Percentiles rank a stretch among this genome's conserved stretches.
Conservation (phyloP, 2,888 invertebrate species). For the Eupithecia vulgata region DNA sequence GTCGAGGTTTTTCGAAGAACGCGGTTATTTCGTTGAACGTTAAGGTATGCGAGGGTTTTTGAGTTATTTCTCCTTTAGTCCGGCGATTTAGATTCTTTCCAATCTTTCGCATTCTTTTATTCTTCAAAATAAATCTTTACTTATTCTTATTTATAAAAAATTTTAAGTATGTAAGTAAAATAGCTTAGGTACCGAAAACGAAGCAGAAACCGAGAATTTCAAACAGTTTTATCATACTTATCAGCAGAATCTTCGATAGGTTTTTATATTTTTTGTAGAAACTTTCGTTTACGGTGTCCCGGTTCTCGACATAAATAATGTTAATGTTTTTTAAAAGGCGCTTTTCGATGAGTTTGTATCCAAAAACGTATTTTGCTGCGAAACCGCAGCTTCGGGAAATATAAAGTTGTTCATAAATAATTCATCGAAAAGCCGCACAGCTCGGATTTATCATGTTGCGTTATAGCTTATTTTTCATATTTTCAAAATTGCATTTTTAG, state of each 20-base stretch:
- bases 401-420: constrained; percentile 80
- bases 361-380: constrained; percentile 68
- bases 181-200: neutral
- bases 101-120: constrained; percentile 8
- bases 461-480: constrained; percentile 52
- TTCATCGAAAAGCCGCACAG: constrained; percentile 60
- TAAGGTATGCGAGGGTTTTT: constrained; percentile 19
- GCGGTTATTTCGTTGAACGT: constrained; percentile 21
- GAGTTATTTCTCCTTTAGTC: constrained; percentile 16
- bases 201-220: neutral
- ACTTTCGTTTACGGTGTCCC: constrained; percentile 37
- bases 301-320: constrained; percentile 70
- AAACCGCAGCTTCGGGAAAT: constrained; percentile 63
- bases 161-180: neutral
- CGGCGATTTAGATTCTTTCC: neutral
- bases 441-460: constrained; percentile 59
- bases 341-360: constrained; percentile 77
- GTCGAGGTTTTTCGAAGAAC: constrained; percentile 34
- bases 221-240: neutral
- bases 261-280: constrained; percentile 16
- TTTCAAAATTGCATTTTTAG: neutral
- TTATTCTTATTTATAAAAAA: neutral
- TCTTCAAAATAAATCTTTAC: neutral
- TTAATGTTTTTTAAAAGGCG: constrained; percentile 76
- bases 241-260: neutral